A percentile compares a stretch with the other conserved stretches of the same genome.
Conservation (phyloP, 2,113 vertebrate genomes). For the Crotalus viridis region DNA sequence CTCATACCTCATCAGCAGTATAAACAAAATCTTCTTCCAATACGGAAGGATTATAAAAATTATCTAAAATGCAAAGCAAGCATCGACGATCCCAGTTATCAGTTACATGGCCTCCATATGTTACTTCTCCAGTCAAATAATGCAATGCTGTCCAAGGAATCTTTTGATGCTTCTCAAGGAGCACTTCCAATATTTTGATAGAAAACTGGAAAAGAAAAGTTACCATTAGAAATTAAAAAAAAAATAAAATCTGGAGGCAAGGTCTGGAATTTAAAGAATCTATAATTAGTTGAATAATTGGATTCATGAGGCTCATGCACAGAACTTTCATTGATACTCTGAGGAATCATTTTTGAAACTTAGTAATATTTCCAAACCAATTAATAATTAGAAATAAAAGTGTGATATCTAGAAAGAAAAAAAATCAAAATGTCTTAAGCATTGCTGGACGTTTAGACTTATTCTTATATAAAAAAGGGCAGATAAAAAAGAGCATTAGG, state of each 20-base stretch:
- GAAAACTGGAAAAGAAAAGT: slow-evolving; percentile 50
- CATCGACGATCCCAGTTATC: slow-evolving; percentile 67
- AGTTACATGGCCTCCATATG: slow-evolving; percentile 63
- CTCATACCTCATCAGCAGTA: slow-evolving; percentile 28
- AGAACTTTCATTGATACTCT: not conserved
- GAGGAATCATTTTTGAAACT: not conserved
- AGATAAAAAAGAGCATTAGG: not conserved
- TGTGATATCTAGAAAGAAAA: not conserved
- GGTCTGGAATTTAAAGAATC: not conserved
- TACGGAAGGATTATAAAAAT: slow-evolving; percentile 57
- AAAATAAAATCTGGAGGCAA: not conserved
- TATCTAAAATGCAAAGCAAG: slow-evolving; percentile 58
- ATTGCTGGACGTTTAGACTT: not conserved
- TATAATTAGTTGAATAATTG: not conserved
- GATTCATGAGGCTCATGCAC: not conserved
- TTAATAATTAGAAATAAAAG: not conserved
- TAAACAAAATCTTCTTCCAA: slow-evolving; percentile 37
- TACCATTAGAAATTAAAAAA: not conserved
- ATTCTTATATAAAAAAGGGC: not conserved
- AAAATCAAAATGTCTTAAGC: not conserved
- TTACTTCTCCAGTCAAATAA: slow-evolving; percentile 60
- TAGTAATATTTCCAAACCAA: not conserved
- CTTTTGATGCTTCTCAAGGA: not conserved
- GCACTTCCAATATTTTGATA: slow-evolving; percentile 52
- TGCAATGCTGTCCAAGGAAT: slow-evolving; percentile 57